Percentiles rank a stretch among this genome's conserved stretches.
phyloP scores from a whole-genome alignment of 2,888 invertebrate species.

The Leptothorax acervorum region DNA sequence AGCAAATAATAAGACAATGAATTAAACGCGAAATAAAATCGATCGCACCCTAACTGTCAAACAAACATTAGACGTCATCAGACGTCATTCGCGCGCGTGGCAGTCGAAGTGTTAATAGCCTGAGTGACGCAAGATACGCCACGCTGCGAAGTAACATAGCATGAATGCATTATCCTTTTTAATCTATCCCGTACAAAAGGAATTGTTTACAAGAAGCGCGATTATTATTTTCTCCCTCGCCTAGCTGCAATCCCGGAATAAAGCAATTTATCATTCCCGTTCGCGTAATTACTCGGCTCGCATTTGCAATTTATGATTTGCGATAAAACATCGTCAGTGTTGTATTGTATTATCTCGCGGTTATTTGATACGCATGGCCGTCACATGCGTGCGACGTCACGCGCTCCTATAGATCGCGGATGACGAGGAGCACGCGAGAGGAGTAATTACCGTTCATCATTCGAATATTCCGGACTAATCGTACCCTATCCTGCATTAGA shows the following conservation, averaged over 20 bases:
- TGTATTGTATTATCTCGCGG: constrained; percentile 30
- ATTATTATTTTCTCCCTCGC: not conserved
- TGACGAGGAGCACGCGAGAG: constrained; percentile 45
- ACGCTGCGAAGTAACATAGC: not conserved
- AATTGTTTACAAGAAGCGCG: constrained; percentile 11
- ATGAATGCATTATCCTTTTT: not conserved
- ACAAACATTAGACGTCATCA: not conserved
- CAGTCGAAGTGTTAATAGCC: constrained; percentile 3
- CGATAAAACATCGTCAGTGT: constrained; percentile 29
- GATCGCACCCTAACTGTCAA: not conserved
- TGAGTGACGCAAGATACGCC: not conserved
- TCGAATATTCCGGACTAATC: constrained; percentile 58
- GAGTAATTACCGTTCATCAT: constrained; percentile 61
- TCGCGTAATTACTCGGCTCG: constrained; percentile 32
- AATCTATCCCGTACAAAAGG: not conserved
- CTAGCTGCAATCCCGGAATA: not conserved
- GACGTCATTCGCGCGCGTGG: constrained; percentile 14
- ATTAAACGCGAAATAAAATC: constrained; percentile 15
- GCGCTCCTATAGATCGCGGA: constrained; percentile 38
- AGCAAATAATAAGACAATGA: not conserved
- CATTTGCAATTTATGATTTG: constrained; percentile 36
- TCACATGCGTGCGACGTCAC: constrained; percentile 47
- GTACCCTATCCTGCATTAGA: constrained; percentile 42
- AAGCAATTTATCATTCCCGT: constrained; percentile 30
- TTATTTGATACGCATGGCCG: constrained; percentile 28